Conservation (phyloP, 2,797 vertebrate genomes). For the Ceyx erithaca region DNA sequence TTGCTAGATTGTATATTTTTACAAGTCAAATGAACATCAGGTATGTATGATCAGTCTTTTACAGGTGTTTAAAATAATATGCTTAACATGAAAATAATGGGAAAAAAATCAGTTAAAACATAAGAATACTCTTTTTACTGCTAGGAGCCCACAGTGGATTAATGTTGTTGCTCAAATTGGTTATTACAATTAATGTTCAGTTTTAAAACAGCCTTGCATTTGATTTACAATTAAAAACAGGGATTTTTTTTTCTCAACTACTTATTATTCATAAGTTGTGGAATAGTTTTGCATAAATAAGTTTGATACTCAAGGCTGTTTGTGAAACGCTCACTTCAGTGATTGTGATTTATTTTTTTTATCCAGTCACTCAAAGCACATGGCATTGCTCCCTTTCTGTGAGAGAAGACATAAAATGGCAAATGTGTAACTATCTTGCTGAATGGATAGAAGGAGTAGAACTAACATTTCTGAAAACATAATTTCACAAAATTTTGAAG, state of each 20-base stretch:
- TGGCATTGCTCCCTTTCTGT: background rate
- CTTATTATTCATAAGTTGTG: background rate
- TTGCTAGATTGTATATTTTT: background rate
- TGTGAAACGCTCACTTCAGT: slow-evolving; percentile 2
- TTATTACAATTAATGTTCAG: background rate
- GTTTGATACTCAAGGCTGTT: background rate
- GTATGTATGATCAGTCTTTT: slow-evolving; percentile 29
- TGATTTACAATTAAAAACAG: background rate
- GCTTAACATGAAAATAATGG: background rate
- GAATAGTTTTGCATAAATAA: slow-evolving; percentile 29
- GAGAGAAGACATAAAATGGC: background rate
- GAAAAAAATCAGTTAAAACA: background rate
- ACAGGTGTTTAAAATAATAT: slow-evolving; percentile 27
- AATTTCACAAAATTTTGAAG: background rate
- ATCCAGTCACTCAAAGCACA: background rate
- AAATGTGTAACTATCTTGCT: background rate
- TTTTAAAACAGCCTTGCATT: background rate
- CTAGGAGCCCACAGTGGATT: background rate
- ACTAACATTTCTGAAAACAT: background rate
- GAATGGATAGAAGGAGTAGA: background rate
- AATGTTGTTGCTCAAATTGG: background rate
- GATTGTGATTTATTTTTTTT: slow-evolving; percentile 23
- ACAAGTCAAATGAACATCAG: slow-evolving; percentile 52
- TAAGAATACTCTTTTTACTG: background rate
- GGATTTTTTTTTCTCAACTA: background rate